phyloP scores from a whole-genome alignment of 2,113 vertebrate genomes.

The Oenanthe melanoleuca region DNA sequence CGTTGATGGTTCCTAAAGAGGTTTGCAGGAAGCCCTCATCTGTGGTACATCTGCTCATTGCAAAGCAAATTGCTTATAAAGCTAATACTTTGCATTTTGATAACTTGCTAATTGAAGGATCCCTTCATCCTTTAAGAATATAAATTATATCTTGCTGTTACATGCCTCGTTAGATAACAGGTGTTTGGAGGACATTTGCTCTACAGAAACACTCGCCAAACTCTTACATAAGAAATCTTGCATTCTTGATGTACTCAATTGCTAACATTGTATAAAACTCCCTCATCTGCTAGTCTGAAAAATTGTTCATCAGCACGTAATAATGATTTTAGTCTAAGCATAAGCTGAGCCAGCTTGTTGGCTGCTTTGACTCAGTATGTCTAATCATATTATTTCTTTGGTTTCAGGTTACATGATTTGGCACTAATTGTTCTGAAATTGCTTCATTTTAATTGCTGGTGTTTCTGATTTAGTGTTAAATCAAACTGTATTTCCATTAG shows the following conservation, averaged over 20 bases:
- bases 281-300: background rate
- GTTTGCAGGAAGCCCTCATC: slow-evolving; percentile 2
- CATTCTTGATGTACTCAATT: background rate
- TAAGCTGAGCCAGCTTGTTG: background rate
- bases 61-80: slow-evolving; percentile 7
- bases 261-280: background rate
- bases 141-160: slow-evolving; percentile 4
- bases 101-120: slow-evolving; percentile 39
- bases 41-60: slow-evolving; percentile 23
- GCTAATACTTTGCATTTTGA: slow-evolving; percentile 50
- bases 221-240: background rate
- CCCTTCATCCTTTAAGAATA: slow-evolving; percentile 22
- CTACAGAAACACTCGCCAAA: background rate
- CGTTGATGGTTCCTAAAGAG: background rate
- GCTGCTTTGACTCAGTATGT: background rate
- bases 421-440: slow-evolving; percentile 5
- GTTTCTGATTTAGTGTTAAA: background rate
- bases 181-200: slow-evolving; percentile 12
- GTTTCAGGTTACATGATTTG: background rate
- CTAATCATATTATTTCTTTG: slow-evolving; percentile 12
- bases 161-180: background rate
- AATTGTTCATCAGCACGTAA: background rate
- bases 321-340: background rate
- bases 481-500: background rate
- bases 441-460: background rate